Conservation (phyloP, 2,113 vertebrate species). For the Irena cyanogastra region DNA sequence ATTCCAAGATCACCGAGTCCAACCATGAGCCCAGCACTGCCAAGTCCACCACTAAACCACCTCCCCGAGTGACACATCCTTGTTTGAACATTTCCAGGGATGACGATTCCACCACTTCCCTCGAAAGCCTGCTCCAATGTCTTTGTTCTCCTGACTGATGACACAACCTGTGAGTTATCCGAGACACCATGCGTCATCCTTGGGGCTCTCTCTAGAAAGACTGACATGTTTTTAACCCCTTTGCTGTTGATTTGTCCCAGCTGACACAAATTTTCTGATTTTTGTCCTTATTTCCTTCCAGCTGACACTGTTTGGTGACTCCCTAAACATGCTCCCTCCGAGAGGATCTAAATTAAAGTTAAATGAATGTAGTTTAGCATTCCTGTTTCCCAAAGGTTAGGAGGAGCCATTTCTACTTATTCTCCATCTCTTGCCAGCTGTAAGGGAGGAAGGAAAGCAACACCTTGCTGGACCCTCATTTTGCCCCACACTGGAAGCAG, state of each 20-base stretch:
- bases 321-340: background rate
- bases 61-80: background rate
- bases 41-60: background rate
- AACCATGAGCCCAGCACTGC: background rate
- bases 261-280: background rate
- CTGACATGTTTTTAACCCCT: background rate
- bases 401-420: background rate
- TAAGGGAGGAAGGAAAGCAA: background rate
- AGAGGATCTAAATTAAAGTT: background rate
- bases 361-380: background rate
- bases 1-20: background rate
- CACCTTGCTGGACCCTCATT: background rate
- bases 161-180: background rate
- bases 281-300: background rate
- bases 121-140: background rate
- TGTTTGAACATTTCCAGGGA: background rate
- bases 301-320: background rate
- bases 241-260: background rate
- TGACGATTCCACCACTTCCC: background rate
- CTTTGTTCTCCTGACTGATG: background rate
- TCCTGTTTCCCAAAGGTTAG: background rate
- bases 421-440: background rate
- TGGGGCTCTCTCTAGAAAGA: background rate
- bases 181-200: background rate
- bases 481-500: accelerated